Evolutionary conservation across 2,888 invertebrate genomes (phyloP).

Genomic region (Pachydiplax longipennis): DNA sequence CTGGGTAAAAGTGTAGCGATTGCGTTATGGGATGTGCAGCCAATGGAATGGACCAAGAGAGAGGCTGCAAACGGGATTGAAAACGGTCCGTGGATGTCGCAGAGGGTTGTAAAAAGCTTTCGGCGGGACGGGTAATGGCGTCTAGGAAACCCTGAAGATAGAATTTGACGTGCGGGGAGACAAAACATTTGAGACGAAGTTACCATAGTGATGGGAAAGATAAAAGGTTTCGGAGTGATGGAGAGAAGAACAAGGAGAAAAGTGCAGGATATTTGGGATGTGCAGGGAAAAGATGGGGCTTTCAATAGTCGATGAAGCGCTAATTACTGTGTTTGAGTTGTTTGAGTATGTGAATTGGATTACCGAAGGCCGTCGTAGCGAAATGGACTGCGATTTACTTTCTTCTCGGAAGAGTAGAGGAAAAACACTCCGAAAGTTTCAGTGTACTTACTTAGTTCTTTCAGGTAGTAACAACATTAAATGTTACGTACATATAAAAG

Average conservation of each 20-base stretch:
- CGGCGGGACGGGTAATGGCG: conserved; percentile 11
- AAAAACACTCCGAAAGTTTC: too few relatives aligned
- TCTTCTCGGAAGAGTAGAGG: background rate
- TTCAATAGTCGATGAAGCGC: background rate
- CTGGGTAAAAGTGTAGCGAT: background rate
- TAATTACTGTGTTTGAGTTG: background rate
- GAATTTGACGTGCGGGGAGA: background rate
- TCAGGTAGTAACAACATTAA: too few relatives aligned
- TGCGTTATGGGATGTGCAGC: background rate
- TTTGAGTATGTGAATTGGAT: background rate
- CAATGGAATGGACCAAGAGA: background rate
- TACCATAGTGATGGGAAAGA: conserved; percentile 31
- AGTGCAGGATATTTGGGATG: background rate
- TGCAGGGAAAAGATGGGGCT: background rate
- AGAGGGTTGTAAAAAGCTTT: background rate
- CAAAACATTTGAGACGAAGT: conserved; percentile 13
- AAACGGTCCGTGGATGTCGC: background rate
- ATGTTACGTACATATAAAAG: too few relatives aligned
- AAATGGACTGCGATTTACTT: background rate
- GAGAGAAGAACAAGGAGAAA: background rate
- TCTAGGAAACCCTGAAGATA: background rate
- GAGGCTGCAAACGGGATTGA: background rate
- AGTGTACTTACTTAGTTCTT: too few relatives aligned
- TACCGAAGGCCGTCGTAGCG: background rate
- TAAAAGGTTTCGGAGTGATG: conserved; percentile 7